Percentiles rank a stretch among this genome's conserved stretches.
Evolutionary conservation across 2,113 vertebrate genomes (phyloP).

Genomic region (Silurus asotus): DNA sequence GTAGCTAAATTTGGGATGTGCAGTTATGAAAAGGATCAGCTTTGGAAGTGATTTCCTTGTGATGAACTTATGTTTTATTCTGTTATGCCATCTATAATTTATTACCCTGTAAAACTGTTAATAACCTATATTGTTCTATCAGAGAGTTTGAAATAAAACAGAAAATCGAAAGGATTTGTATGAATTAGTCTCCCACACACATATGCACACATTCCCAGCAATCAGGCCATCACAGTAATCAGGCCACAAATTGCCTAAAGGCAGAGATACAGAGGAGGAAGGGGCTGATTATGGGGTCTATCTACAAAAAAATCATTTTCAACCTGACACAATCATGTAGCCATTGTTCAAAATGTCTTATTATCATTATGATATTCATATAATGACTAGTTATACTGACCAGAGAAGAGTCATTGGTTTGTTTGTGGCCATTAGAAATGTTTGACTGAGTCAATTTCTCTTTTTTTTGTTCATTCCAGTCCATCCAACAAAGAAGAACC

Average conservation of each 20-base stretch:
- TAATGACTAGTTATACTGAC: not conserved
- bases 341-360: not conserved
- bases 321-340: not conserved
- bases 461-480: constrained; percentile 71
- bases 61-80: not conserved
- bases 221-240: constrained; percentile 36
- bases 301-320: not conserved
- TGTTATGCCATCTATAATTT: not conserved
- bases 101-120: not conserved
- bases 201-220: not conserved
- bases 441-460: constrained; percentile 21
- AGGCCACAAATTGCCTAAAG: constrained; percentile 38
- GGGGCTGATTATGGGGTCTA: not conserved
- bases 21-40: not conserved
- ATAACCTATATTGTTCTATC: not conserved
- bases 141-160: no score
- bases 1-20: not conserved
- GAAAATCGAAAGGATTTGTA: not conserved
- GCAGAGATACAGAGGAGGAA: constrained; percentile 17
- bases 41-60: not conserved
- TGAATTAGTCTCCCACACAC: not conserved
- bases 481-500: constrained; percentile 95
- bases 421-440: not conserved
- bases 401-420: not conserved
- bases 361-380: not conserved